Conservation (phyloP, 1,140 invertebrate species). For the Euborellia annulipes region DNA sequence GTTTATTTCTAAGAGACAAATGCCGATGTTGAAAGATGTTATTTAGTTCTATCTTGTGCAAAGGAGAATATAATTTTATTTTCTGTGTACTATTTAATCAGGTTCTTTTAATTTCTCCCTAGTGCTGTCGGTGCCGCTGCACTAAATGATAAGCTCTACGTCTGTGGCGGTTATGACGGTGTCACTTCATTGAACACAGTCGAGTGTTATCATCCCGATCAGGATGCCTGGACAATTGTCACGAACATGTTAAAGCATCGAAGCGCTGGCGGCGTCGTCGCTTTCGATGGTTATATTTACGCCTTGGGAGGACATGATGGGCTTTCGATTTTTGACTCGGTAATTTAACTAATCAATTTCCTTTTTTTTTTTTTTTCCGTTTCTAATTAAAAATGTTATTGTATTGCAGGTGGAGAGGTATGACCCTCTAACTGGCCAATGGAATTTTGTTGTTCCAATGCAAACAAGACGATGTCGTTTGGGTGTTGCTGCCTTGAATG, state of each 20-base stretch:
- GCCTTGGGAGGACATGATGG: conserved; percentile 78
- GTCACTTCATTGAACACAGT: conserved; percentile 71
- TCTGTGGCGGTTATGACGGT: conserved; percentile 83
- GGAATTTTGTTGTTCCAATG: conserved; percentile 69
- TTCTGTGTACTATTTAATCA: too few species aligned
- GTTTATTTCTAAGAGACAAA: too few species aligned
- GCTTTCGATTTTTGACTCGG: conserved; percentile 75
- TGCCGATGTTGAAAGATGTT: too few species aligned
- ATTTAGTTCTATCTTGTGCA: background rate
- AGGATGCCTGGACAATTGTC: conserved; percentile 54
- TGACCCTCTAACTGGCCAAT: conserved; percentile 54
- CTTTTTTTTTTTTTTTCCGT: too few species aligned
- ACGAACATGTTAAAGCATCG: conserved; percentile 78
- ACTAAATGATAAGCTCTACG: conserved; percentile 62
- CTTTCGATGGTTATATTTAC: conserved; percentile 65
- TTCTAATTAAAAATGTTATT: too few species aligned
- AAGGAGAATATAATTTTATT: background rate
- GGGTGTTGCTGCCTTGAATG: conserved; percentile 68
- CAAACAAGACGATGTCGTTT: conserved; percentile 61
- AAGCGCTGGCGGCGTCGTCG: conserved; percentile 74
- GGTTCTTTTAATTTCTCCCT: conserved; percentile 17
- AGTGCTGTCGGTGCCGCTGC: conserved; percentile 77
- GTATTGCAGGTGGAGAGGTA: conserved; percentile 54
- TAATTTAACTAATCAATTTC: conserved; percentile 18
- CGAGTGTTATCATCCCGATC: conserved; percentile 63